These are phyloP conservation scores for Sclerodermus sp. DNA, from an alignment of 2,888 invertebrate species.

Conservation along the genomic window DNA sequence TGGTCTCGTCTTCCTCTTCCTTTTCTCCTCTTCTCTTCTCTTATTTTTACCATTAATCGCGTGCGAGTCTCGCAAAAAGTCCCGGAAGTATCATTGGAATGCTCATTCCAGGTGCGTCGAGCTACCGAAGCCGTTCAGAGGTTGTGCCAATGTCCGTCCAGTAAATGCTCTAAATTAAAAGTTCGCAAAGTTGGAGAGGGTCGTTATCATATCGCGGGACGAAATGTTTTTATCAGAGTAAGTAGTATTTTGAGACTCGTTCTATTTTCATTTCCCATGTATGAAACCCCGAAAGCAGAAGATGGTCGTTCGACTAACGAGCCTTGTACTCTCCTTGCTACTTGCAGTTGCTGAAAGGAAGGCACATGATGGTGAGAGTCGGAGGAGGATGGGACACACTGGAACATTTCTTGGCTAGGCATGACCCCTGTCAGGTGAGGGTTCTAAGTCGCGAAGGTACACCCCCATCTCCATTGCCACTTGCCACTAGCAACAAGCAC, in stretches of 20 bases:
- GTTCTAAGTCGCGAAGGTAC: constrained; percentile 58
- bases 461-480: constrained; percentile 46
- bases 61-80: too few species aligned
- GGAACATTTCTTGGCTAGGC: constrained; percentile 86
- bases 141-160: constrained; percentile 73
- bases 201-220: constrained; percentile 82
- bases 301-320: background rate
- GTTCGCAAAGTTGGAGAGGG: constrained; percentile 84
- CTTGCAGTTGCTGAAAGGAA: constrained; percentile 79
- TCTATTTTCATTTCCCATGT: too few species aligned
- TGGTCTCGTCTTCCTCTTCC: background rate
- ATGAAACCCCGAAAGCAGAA: too few species aligned
- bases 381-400: constrained; percentile 94
- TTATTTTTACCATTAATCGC: too few species aligned
- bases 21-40: constrained; percentile 1
- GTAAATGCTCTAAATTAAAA: constrained; percentile 73
- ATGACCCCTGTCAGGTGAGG: constrained; percentile 81
- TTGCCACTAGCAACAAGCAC: constrained; percentile 45
- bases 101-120: constrained; percentile 46
- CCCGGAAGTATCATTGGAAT: too few species aligned
- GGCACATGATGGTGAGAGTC: constrained; percentile 95
- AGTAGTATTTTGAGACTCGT: constrained; percentile 41
- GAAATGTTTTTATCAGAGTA: constrained; percentile 86
- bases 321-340: constrained; percentile 8
- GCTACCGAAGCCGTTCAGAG: constrained; percentile 71